These are phyloP conservation scores for Rhinoptilus africanus DNA, from an alignment of 2,113 vertebrate species.

Conservation along the genomic window DNA sequence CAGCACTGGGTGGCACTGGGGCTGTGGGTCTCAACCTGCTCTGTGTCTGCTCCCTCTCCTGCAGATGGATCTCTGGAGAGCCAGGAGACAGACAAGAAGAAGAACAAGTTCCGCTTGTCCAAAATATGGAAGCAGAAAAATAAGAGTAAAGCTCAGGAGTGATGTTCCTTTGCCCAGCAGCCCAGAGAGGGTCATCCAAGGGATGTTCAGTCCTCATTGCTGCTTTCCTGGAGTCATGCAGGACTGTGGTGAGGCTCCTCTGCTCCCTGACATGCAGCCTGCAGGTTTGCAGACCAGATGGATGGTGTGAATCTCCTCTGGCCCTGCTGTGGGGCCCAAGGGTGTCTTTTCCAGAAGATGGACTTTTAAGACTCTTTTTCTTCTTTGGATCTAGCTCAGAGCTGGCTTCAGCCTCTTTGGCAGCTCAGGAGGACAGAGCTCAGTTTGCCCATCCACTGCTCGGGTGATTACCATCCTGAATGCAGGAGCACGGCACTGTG, in stretches of 20 bases:
- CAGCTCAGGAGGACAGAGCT: background rate
- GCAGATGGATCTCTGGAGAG: slow-evolving; percentile 49
- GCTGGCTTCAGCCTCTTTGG: background rate
- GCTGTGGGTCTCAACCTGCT: background rate
- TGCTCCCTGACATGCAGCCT: background rate
- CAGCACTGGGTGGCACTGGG: background rate
- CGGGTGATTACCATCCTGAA: background rate
- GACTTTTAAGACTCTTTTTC: background rate
- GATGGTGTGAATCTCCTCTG: background rate
- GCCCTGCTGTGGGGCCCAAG: background rate
- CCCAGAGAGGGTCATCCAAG: background rate
- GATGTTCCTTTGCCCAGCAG: background rate
- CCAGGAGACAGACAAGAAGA: slow-evolving; percentile 58
- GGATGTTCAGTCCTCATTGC: background rate
- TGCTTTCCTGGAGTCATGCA: background rate
- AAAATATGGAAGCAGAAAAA: slow-evolving; percentile 63
- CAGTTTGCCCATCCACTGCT: background rate
- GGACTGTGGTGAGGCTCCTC: background rate
- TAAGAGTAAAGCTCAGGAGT: slow-evolving; percentile 6
- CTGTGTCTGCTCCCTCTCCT: background rate
- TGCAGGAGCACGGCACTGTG: background rate
- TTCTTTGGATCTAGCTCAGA: background rate
- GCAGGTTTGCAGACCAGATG: background rate
- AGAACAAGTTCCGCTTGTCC: slow-evolving; percentile 48
- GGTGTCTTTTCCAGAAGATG: background rate